Conservation (phyloP, 2,888 invertebrate genomes). For the Drosophila merina region DNA sequence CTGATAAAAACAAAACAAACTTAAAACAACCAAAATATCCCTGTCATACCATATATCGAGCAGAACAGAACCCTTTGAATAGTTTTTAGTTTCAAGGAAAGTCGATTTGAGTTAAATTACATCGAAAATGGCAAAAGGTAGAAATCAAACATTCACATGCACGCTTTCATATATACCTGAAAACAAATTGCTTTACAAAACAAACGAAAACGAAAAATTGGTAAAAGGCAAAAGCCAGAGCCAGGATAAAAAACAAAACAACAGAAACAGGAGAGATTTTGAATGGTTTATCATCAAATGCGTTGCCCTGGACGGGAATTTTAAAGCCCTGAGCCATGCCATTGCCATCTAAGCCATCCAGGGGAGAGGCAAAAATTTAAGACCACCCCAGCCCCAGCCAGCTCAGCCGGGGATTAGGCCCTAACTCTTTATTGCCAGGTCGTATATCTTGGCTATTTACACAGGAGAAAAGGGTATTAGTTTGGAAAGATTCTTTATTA, state of each 20-base stretch:
- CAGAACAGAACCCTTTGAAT: constrained; percentile 19
- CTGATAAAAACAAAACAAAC: constrained; percentile 7
- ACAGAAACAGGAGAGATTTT: constrained; percentile 36
- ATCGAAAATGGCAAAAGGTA: constrained; percentile 69
- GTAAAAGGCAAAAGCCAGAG: constrained; percentile 16
- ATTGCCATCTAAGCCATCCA: constrained; percentile 13
- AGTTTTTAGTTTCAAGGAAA: constrained; percentile 54
- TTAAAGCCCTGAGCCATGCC: constrained; percentile 24
- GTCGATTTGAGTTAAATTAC: constrained; percentile 71
- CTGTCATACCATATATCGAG: background rate
- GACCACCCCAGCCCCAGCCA: constrained; percentile 17
- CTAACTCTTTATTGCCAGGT: constrained; percentile 40
- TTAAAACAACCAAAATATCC: constrained; percentile 17
- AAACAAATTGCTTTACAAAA: constrained; percentile 40
- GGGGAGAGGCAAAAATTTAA: constrained; percentile 18
- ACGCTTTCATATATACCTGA: constrained; percentile 21
- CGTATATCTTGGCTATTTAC: constrained; percentile 4
- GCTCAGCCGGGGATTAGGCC: constrained; percentile 33
- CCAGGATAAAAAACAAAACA: constrained; percentile 1
- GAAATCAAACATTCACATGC: constrained; percentile 45
- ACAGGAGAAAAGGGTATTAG: background rate
- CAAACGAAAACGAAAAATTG: constrained; percentile 31
- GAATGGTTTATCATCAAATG: constrained; percentile 41
- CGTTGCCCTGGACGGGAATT: constrained; percentile 41
- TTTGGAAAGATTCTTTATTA: background rate